Percentiles rank a stretch among this genome's conserved stretches.
Conservation (phyloP, 2,888 invertebrate species). For the Ctena decussata region DNA sequence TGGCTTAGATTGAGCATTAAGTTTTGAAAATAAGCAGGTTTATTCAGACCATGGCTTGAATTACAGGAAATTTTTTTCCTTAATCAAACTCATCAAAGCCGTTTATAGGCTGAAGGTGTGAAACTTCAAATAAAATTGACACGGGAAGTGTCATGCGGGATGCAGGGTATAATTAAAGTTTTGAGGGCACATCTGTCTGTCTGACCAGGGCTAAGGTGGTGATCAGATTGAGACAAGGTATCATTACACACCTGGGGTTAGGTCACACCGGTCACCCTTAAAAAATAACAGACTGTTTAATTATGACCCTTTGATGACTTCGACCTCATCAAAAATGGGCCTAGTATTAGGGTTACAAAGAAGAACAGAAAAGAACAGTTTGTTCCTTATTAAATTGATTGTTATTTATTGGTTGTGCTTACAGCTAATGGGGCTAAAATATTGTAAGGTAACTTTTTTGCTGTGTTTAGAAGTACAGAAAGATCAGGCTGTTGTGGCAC, state of each 20-base stretch:
- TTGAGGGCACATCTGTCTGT: not conserved
- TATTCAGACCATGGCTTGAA: not conserved
- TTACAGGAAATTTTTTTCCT: not conserved
- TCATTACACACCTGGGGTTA: conserved; percentile 3
- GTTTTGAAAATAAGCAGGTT: not conserved
- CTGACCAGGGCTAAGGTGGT: not conserved
- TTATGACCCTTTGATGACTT: too few relatives aligned
- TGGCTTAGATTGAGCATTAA: not conserved
- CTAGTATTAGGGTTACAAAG: too few relatives aligned
- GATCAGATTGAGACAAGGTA: not conserved
- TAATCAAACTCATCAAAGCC: not conserved
- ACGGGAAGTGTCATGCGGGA: not conserved
- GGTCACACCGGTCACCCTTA: not conserved
- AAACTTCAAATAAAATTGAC: conserved; percentile 3
- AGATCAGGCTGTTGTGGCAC: too few relatives aligned
- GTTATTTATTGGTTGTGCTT: too few relatives aligned
- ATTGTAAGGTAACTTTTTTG: too few relatives aligned
- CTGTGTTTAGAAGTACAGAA: too few relatives aligned
- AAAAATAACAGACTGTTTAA: not conserved
- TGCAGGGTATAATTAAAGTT: not conserved
- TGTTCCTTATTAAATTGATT: too few relatives aligned
- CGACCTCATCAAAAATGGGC: too few relatives aligned
- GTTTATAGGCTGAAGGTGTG: not conserved
- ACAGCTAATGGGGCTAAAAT: too few relatives aligned
- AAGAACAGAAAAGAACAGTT: too few relatives aligned